Percentiles rank a stretch among this genome's conserved stretches.
phyloP scores from a whole-genome alignment of 1,140 invertebrate species.

The Brachionus sp. region DNA sequence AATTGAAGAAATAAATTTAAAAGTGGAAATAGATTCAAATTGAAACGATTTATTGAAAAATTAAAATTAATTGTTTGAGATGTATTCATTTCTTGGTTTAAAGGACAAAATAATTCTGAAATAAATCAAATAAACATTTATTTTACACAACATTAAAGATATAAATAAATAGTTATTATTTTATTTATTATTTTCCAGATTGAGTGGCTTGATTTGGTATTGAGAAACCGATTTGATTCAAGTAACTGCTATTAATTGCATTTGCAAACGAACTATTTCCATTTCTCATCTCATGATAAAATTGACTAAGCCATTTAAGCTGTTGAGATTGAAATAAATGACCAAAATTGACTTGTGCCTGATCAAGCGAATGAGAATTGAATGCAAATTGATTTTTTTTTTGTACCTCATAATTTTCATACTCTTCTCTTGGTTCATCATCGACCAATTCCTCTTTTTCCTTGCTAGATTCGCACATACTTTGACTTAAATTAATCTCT shows the following conservation, averaged over 20 bases:
- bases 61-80: neutral
- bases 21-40: too few species aligned
- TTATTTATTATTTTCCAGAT: neutral
- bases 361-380: neutral
- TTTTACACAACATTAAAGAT: neutral
- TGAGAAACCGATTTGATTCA: neutral
- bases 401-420: neutral
- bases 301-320: neutral
- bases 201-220: neutral
- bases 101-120: neutral
- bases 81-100: neutral
- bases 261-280: neutral
- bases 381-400: neutral
- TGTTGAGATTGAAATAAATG: neutral
- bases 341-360: neutral
- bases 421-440: neutral
- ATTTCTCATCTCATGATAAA: slow-evolving; percentile 21
- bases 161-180: neutral
- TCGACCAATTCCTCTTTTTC: neutral
- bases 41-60: neutral
- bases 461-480: neutral
- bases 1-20: too few species aligned
- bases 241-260: neutral
- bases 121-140: slow-evolving; percentile 8
- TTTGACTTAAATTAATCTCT: neutral